phyloP scores from a whole-genome alignment of 2,113 vertebrate species.

The Phocoena phocoena region DNA sequence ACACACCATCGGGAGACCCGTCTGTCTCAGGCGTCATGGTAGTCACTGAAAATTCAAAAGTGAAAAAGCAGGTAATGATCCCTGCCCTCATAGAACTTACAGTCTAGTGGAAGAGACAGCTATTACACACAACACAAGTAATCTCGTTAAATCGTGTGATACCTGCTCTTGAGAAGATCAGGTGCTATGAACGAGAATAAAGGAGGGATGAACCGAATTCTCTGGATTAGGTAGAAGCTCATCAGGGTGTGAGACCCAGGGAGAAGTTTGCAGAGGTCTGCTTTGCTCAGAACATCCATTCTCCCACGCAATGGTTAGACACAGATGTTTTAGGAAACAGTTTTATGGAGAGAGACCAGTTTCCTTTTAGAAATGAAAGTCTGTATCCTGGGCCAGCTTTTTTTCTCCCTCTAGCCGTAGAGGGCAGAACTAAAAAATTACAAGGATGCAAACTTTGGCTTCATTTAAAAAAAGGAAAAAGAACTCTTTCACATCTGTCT shows the following conservation, averaged over 20 bases:
- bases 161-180: neutral
- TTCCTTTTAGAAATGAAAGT: neutral
- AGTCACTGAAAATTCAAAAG: neutral
- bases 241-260: neutral
- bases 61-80: neutral
- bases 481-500: neutral
- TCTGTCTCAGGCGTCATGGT: neutral
- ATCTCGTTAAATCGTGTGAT: neutral
- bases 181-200: neutral
- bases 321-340: neutral
- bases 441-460: neutral
- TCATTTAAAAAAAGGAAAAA: neutral
- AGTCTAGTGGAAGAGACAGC: neutral
- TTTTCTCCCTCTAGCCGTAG: neutral
- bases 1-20: neutral
- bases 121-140: neutral
- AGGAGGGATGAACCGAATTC: neutral
- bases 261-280: accelerated
- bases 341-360: neutral
- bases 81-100: neutral
- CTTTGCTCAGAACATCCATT: neutral
- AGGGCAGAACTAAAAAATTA: neutral
- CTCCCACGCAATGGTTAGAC: neutral
- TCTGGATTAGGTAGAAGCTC: neutral
- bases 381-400: neutral